Percentiles rank a stretch among this genome's conserved stretches.
These are phyloP conservation scores for Sesamia nonagrioides DNA, from an alignment of 1,140 invertebrate genomes.

Conservation along the genomic window DNA sequence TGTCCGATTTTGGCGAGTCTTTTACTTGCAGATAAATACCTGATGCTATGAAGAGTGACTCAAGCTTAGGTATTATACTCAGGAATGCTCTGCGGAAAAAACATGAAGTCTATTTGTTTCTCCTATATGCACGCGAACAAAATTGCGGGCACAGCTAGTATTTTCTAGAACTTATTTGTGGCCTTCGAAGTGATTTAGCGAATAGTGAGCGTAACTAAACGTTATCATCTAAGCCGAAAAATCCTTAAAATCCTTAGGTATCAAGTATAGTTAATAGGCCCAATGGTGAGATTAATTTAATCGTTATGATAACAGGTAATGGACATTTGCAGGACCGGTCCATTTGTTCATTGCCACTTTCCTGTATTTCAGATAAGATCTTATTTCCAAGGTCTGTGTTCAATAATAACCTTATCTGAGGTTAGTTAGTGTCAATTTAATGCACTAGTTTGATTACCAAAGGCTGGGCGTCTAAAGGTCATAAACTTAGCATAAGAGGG, in stretches of 20 bases:
- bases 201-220: background rate
- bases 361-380: background rate
- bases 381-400: background rate
- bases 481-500: no score
- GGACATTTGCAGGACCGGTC: background rate
- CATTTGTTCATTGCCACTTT: background rate
- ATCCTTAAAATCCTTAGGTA: background rate
- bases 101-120: no score
- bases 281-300: slow-evolving; percentile 9
- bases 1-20: no score
- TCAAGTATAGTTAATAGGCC: background rate
- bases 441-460: background rate
- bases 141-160: no score
- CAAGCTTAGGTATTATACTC: no score
- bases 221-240: background rate
- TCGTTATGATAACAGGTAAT: slow-evolving; percentile 8
- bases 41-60: no score
- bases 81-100: no score
- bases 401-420: background rate
- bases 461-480: no score
- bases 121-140: background rate
- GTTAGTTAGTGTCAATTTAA: background rate
- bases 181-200: background rate
- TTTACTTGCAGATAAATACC: no score
- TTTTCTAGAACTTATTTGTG: background rate